A percentile compares a stretch with the other conserved stretches of the same genome.
Evolutionary conservation across 2,797 vertebrate species (phyloP).

Genomic region (Potorous gilbertii): DNA sequence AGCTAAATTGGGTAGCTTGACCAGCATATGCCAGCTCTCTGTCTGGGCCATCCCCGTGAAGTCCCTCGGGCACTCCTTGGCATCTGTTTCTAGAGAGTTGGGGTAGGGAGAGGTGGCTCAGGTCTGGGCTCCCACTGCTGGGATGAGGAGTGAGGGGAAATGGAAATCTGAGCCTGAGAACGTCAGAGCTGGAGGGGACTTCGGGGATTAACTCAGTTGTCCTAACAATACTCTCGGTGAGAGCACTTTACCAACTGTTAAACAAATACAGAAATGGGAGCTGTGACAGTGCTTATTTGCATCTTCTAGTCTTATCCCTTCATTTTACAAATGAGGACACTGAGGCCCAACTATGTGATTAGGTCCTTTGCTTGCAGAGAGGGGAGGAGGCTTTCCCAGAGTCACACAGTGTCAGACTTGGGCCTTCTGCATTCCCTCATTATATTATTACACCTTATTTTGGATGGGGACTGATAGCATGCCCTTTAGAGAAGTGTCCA

Average conservation of each 20-base stretch:
- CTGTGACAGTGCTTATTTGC: not conserved
- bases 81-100: not conserved
- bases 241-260: not conserved
- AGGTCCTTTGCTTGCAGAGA: not conserved
- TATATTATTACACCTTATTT: not conserved
- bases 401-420: not conserved
- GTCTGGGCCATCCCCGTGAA: not conserved
- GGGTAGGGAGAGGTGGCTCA: not conserved
- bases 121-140: not conserved
- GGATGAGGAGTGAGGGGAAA: not conserved
- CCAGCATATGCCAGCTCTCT: not conserved
- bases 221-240: not conserved
- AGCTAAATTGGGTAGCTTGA: not conserved
- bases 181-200: not conserved
- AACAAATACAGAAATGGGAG: not conserved
- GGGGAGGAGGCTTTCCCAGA: not conserved
- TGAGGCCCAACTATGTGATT: not conserved
- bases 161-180: not conserved
- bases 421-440: not conserved
- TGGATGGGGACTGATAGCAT: slow-evolving; percentile 40
- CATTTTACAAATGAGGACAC: not conserved
- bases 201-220: not conserved
- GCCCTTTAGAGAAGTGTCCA: slow-evolving; percentile 14
- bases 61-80: not conserved
- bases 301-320: not conserved